phyloP scores from a whole-genome alignment of 2,113 vertebrate genomes.

The Spheniscus mendiculus region DNA sequence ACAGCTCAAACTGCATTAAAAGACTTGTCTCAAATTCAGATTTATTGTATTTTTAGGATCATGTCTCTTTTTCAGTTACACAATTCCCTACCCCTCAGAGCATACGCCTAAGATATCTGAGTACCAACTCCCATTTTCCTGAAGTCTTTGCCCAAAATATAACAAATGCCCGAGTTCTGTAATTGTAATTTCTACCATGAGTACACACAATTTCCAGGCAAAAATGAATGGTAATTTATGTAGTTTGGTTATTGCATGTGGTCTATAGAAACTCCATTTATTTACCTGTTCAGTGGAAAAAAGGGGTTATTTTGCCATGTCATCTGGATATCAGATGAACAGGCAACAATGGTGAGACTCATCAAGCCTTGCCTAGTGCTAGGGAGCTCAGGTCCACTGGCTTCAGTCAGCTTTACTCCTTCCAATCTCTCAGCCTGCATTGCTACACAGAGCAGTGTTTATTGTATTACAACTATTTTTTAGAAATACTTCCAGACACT shows the following conservation, averaged over 20 bases:
- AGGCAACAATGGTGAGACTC: background rate
- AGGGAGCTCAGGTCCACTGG: background rate
- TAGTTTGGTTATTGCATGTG: background rate
- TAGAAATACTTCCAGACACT: background rate
- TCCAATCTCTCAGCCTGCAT: background rate
- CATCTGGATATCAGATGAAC: background rate
- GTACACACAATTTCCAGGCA: background rate
- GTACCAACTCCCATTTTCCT: background rate
- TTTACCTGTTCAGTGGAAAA: background rate
- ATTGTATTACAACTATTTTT: background rate
- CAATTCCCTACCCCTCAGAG: background rate
- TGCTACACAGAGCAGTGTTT: background rate
- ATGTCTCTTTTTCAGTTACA: background rate
- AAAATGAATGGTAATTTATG: background rate
- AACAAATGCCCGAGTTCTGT: background rate
- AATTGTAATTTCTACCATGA: background rate
- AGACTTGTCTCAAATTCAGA: background rate
- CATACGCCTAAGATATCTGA: background rate
- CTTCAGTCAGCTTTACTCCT: background rate
- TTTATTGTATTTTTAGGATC: background rate
- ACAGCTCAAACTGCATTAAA: background rate
- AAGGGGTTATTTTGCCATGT: background rate
- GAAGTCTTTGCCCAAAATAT: background rate
- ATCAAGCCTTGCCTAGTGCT: background rate
- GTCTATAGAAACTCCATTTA: background rate